A percentile compares a stretch with the other conserved stretches of the same genome.
Conservation (phyloP, 2,888 invertebrate species). For the Lacanobia oleracea region DNA sequence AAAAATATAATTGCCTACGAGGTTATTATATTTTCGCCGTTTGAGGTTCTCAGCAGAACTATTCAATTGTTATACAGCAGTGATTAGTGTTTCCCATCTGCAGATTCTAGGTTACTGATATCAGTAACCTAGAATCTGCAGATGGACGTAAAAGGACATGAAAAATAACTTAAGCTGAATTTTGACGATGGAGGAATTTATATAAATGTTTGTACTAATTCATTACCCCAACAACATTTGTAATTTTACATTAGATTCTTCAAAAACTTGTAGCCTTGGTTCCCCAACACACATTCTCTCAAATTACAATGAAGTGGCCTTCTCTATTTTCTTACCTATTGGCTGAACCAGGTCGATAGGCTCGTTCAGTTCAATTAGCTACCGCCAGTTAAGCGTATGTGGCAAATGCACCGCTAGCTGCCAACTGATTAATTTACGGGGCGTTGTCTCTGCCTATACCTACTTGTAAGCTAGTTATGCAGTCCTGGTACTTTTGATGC, state of each 20-base stretch:
- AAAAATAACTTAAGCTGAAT: background rate
- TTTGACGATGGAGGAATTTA: background rate
- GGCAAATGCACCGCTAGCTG: constrained; percentile 59
- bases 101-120: no score
- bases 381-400: constrained; percentile 58
- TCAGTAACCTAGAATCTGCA: no score
- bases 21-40: no score
- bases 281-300: background rate
- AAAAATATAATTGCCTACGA: no score
- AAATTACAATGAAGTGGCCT: background rate
- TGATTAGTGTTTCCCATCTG: background rate
- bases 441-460: constrained; percentile 60
- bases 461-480: constrained; percentile 40
- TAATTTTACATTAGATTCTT: background rate
- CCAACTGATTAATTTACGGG: constrained; percentile 70
- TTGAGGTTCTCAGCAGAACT: no score
- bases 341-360: constrained; percentile 43
- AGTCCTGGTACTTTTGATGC: constrained; percentile 22
- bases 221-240: background rate
- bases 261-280: background rate
- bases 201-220: background rate
- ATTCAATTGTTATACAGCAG: background rate
- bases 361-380: constrained; percentile 62
- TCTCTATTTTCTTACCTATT: constrained; percentile 14
- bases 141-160: background rate